phyloP scores from a whole-genome alignment of 1,140 invertebrate species.

The Saxidomus purpurata region DNA sequence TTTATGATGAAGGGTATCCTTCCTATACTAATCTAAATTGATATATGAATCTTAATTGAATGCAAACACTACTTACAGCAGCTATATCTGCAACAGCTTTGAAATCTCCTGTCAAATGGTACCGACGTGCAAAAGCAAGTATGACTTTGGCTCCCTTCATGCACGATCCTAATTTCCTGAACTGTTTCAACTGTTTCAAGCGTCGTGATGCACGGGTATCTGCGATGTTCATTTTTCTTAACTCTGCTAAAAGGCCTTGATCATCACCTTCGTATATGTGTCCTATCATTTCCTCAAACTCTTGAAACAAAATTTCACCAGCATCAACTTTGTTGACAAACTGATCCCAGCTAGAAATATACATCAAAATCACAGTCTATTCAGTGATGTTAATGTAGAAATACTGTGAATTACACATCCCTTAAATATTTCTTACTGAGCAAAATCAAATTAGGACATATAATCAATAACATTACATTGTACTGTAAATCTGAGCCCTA shows the following conservation, averaged over 20 bases:
- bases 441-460: too few relatives aligned
- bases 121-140: not conserved
- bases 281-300: slow-evolving; percentile 7
- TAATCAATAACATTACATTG: not conserved
- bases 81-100: slow-evolving; percentile 2
- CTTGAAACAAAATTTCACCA: not conserved
- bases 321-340: not conserved
- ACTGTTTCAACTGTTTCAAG: slow-evolving; percentile 4
- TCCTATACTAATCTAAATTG: not conserved
- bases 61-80: not conserved
- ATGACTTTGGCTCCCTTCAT: slow-evolving; percentile 28
- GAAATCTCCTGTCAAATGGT: slow-evolving; percentile 26
- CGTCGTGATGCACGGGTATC: not conserved
- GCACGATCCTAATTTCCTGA: not conserved
- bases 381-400: not conserved
- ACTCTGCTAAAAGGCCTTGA: not conserved
- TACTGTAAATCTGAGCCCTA: not conserved
- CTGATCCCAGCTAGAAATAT: not conserved
- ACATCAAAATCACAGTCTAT: too few relatives aligned
- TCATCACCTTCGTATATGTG: not conserved
- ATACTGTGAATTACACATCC: not conserved
- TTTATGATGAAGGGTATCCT: not conserved
- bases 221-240: not conserved
- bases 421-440: not conserved
- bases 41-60: too few relatives aligned